A percentile compares a stretch with the other conserved stretches of the same genome.
Conservation (phyloP, 2,797 vertebrate genomes). For the Sandelia bainsii region DNA sequence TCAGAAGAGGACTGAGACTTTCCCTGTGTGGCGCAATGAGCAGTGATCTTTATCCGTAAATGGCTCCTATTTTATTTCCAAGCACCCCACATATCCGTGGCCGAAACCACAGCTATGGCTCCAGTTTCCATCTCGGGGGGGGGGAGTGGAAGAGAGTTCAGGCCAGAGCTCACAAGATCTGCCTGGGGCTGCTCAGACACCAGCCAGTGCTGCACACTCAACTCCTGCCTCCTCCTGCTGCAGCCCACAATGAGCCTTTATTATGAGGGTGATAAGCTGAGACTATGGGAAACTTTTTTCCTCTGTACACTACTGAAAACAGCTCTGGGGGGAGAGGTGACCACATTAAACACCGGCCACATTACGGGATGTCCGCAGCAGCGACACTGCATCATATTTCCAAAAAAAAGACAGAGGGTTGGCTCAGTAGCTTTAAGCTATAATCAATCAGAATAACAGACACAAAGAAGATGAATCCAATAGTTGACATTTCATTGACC, state of each 20-base stretch:
- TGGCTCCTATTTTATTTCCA: constrained; percentile 39
- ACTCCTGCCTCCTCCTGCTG: constrained; percentile 49
- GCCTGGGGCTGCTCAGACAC: constrained; percentile 49
- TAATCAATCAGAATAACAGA: constrained; percentile 66
- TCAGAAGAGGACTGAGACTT: constrained; percentile 23
- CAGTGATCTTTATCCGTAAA: constrained; percentile 69
- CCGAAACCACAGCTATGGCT: constrained; percentile 67
- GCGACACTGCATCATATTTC: constrained; percentile 42
- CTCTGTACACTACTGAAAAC: constrained; percentile 38
- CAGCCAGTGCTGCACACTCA: constrained; percentile 27
- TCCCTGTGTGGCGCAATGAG: constrained; percentile 37
- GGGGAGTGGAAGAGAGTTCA: constrained; percentile 50
- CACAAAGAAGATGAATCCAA: constrained; percentile 55
- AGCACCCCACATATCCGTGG: constrained; percentile 58
- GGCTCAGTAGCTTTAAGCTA: constrained; percentile 56
- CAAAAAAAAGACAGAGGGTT: constrained; percentile 45
- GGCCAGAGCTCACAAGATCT: constrained; percentile 35
- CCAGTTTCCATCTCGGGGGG: constrained; percentile 62
- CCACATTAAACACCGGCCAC: constrained; percentile 48
- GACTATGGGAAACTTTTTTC: constrained; percentile 67
- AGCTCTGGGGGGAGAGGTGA: constrained; percentile 30
- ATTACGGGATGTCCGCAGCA: constrained; percentile 38
- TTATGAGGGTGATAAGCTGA: constrained; percentile 63
- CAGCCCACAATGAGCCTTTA: constrained; percentile 68
- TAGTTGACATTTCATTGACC: constrained; percentile 64